A percentile compares a stretch with the other conserved stretches of the same genome.
Evolutionary conservation across 2,888 invertebrate species (phyloP).

Genomic region (Hydropsyche betteni): DNA sequence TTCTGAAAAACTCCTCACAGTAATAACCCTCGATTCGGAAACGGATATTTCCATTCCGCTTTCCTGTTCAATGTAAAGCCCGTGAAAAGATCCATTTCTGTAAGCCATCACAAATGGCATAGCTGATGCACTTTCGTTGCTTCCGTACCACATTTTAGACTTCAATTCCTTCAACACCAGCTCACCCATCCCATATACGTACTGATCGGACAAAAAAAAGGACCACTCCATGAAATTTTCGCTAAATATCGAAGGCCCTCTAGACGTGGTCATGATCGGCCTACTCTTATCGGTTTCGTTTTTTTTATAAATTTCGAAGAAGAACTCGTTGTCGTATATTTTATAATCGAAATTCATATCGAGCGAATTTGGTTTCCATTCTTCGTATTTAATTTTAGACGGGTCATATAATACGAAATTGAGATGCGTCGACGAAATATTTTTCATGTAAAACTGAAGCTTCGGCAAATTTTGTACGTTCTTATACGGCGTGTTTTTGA

Average conservation of each 20-base stretch:
- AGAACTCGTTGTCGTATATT: constrained; percentile 58
- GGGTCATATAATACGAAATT: constrained; percentile 59
- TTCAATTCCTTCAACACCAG: constrained; percentile 27
- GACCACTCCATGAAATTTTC: constrained; percentile 49
- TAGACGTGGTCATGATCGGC: constrained; percentile 44
- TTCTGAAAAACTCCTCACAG: constrained; percentile 40
- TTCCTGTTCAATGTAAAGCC: constrained; percentile 42
- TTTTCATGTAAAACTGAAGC: constrained; percentile 59
- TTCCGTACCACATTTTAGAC: constrained; percentile 43
- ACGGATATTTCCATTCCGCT: constrained; percentile 42
- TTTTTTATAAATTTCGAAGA: constrained; percentile 54
- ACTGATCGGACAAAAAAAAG: constrained; percentile 43
- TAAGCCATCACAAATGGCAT: constrained; percentile 47
- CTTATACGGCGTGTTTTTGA: constrained; percentile 58
- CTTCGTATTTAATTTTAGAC: constrained; percentile 50
- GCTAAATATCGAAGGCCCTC: constrained; percentile 46
- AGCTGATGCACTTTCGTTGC: constrained; percentile 6
- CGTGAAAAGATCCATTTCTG: constrained; percentile 47
- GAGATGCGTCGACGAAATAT: constrained; percentile 59
- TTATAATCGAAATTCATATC: constrained; percentile 57
- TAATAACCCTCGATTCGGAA: constrained; percentile 37
- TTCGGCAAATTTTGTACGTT: constrained; percentile 55
- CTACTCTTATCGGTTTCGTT: constrained; percentile 31
- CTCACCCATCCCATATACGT: constrained; percentile 46
- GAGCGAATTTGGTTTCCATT: constrained; percentile 55